phyloP scores from a whole-genome alignment of 2,888 invertebrate species.

The Odontothrips loti region DNA sequence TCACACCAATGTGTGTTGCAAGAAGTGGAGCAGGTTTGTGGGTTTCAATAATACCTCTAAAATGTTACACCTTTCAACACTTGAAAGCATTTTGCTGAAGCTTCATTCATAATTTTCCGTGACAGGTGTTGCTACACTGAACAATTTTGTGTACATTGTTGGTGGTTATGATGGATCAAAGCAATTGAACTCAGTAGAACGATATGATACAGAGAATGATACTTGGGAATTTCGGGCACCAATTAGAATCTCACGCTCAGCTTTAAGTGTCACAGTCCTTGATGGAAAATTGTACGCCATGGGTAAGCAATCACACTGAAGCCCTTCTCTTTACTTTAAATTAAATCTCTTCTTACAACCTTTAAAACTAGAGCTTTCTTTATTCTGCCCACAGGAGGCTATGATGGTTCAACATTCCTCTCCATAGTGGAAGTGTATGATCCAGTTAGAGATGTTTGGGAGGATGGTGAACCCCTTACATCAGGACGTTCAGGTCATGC shows the following conservation, averaged over 20 bases:
- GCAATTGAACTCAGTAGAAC: constrained; percentile 79
- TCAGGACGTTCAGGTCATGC: constrained; percentile 89
- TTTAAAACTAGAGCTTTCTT: no score
- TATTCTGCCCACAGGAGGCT: constrained; percentile 62
- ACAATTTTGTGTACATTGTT: constrained; percentile 85
- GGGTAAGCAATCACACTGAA: constrained; percentile 53
- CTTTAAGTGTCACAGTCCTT: constrained; percentile 79
- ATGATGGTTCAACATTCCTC: constrained; percentile 80
- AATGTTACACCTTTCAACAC: neutral
- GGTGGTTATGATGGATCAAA: constrained; percentile 87
- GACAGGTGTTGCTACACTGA: constrained; percentile 73
- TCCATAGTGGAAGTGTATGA: constrained; percentile 86
- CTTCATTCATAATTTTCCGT: neutral
- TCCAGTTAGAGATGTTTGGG: constrained; percentile 71
- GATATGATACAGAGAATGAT: constrained; percentile 78
- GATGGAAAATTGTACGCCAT: constrained; percentile 86
- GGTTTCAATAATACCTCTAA: neutral
- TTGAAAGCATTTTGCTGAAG: neutral
- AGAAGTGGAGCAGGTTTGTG: constrained; percentile 76
- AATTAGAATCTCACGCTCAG: constrained; percentile 77
- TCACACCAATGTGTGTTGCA: constrained; percentile 70
- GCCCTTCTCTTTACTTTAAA: no score
- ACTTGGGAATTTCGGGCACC: constrained; percentile 72
- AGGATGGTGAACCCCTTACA: constrained; percentile 68
- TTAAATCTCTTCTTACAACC: no score